Evolutionary conservation across 2,797 vertebrate species (phyloP).

Genomic region (Poliocrania exsul): DNA sequence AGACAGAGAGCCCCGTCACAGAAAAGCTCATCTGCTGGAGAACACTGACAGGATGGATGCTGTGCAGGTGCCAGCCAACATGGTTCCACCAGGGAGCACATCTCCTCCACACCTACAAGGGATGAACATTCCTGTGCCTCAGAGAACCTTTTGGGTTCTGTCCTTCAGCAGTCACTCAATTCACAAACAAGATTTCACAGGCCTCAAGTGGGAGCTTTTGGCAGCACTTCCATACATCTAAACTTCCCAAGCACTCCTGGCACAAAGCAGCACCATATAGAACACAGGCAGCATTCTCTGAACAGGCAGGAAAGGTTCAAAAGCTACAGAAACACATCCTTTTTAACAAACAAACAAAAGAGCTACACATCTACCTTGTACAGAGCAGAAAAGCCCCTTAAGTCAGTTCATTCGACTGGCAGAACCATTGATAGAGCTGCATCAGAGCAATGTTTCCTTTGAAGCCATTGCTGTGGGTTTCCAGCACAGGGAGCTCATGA

Average conservation of each 20-base stretch:
- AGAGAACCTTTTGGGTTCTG: neutral
- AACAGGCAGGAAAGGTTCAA: neutral
- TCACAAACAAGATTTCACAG: neutral
- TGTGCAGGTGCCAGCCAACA: neutral
- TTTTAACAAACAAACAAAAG: neutral
- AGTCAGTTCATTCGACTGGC: too few species aligned
- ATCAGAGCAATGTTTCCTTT: neutral
- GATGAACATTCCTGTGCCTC: too few species aligned
- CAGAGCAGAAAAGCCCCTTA: neutral
- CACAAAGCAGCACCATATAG: neutral
- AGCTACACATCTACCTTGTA: neutral
- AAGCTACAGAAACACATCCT: neutral
- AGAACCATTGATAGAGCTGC: too few species aligned
- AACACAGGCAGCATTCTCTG: neutral
- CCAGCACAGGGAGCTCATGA: neutral
- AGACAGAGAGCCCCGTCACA: neutral
- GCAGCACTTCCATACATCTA: rapidly evolving
- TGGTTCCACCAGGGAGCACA: neutral
- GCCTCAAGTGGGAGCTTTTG: neutral
- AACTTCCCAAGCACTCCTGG: neutral
- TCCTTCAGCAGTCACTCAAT: neutral
- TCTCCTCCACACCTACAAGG: neutral
- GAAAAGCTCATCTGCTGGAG: neutral
- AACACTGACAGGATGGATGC: neutral
- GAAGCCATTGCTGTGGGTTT: neutral